Conservation (phyloP, 2,797 vertebrate genomes). For the Chloroceryle amazona region DNA sequence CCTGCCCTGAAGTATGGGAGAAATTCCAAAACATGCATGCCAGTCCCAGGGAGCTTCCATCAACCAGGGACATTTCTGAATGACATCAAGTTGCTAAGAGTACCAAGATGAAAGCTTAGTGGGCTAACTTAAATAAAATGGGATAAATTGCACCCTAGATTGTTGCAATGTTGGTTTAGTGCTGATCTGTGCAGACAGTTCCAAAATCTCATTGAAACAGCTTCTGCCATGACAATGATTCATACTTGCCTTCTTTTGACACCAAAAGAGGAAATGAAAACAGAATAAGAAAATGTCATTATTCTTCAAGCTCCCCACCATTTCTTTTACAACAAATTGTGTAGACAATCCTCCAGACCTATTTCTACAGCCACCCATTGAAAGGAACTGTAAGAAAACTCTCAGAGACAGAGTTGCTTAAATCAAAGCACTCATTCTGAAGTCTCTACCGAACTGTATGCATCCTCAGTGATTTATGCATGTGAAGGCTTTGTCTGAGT, state of each 20-base stretch:
- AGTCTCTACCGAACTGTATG: not conserved
- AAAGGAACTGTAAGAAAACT: not conserved
- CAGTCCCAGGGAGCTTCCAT: not conserved
- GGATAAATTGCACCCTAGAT: not conserved
- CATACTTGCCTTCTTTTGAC: not conserved
- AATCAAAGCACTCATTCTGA: not conserved
- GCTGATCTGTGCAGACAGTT: not conserved
- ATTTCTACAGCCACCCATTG: not conserved
- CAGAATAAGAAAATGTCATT: not conserved
- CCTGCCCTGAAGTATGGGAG: conserved; percentile 23
- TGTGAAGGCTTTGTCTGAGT: not conserved
- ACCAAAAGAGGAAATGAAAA: not conserved
- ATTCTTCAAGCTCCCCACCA: not conserved
- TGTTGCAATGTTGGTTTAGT: not conserved
- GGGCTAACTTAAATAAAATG: not conserved
- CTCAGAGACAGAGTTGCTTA: not conserved
- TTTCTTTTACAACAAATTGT: not conserved
- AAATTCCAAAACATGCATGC: not conserved
- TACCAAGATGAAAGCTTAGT: not conserved
- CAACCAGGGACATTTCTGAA: not conserved
- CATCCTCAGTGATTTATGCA: not conserved
- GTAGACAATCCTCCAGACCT: not conserved
- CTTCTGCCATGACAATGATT: not conserved
- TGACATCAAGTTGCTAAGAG: not conserved
- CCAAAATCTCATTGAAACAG: not conserved